Conservation (phyloP, 2,888 invertebrate species). For the Julus scandinavius region DNA sequence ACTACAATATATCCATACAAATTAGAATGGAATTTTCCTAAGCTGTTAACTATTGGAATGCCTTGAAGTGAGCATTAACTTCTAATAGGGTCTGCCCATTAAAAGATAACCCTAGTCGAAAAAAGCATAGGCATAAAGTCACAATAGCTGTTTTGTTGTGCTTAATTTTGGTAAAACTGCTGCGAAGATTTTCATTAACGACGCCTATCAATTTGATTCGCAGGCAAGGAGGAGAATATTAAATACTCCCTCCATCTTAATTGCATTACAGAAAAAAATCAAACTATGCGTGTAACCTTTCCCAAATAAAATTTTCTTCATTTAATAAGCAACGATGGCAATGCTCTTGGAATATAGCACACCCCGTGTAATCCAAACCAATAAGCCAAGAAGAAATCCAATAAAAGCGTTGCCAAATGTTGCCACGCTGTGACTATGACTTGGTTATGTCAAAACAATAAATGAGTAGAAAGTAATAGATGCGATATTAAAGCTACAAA, state of each 20-base stretch:
- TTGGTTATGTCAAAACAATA: conserved; percentile 45
- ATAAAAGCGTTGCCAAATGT: conserved; percentile 39
- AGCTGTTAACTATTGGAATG: background rate
- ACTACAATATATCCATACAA: background rate
- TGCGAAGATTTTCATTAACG: conserved; percentile 26
- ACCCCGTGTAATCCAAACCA: background rate
- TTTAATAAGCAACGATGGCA: conserved; percentile 37
- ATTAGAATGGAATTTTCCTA: background rate
- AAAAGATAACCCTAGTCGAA: background rate
- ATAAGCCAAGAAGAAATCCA: conserved; percentile 22
- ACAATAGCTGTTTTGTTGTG: background rate
- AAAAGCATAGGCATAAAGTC: background rate
- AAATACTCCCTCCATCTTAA: conserved; percentile 24
- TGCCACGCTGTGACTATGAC: conserved; percentile 43
- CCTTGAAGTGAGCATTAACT: background rate
- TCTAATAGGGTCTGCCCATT: background rate
- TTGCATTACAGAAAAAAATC: conserved; percentile 14
- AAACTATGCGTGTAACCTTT: conserved; percentile 14
- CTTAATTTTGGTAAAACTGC: background rate
- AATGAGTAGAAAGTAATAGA: conserved; percentile 32
- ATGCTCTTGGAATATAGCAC: background rate
- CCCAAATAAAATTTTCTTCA: conserved; percentile 34
- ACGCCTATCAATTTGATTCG: background rate
- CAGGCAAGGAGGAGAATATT: conserved; percentile 15
- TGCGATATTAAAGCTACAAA: conserved; percentile 45